Percentiles rank a stretch among this genome's conserved stretches.
These are phyloP conservation scores for Xestia ashworthii DNA, from an alignment of 2,888 invertebrate species.

Conservation along the genomic window DNA sequence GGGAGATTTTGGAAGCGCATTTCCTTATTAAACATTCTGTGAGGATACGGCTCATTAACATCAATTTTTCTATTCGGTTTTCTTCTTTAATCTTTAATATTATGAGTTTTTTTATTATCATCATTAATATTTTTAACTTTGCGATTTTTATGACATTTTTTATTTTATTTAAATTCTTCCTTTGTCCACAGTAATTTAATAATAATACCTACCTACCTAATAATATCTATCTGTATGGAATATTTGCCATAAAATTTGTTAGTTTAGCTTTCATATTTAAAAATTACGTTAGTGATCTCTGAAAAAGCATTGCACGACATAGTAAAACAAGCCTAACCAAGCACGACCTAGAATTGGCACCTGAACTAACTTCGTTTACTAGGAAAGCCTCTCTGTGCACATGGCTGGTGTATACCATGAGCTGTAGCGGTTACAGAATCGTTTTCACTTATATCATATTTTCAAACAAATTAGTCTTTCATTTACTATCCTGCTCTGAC, in stretches of 20 bases:
- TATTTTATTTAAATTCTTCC: neutral
- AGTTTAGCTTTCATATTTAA: constrained; percentile 44
- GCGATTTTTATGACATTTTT: neutral
- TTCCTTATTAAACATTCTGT: constrained; percentile 31
- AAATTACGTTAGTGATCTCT: constrained; percentile 59
- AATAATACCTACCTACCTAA: neutral
- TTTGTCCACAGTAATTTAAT: neutral
- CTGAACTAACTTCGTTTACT: constrained; percentile 84
- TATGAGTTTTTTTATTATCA: neutral
- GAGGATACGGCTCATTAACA: constrained; percentile 23
- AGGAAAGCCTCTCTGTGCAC: constrained; percentile 76
- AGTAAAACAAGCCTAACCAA: constrained; percentile 79
- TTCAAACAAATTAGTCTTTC: neutral
- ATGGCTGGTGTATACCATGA: constrained; percentile 53
- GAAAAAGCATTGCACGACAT: constrained; percentile 65
- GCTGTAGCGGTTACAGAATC: constrained; percentile 47
- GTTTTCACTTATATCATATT: neutral
- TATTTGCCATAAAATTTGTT: constrained; percentile 6
- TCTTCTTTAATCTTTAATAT: constrained; percentile 1
- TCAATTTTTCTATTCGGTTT: constrained; percentile 15
- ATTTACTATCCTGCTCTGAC: too few relatives aligned
- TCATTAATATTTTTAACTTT: constrained; percentile 29
- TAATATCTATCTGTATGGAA: neutral
- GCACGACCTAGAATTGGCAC: constrained; percentile 81
- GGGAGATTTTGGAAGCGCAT: constrained; percentile 14